Evolutionary conservation across 1,140 invertebrate species (phyloP), one percentile per base, ranked within the genome.

Genomic region (Augochlora pura): DNA sequence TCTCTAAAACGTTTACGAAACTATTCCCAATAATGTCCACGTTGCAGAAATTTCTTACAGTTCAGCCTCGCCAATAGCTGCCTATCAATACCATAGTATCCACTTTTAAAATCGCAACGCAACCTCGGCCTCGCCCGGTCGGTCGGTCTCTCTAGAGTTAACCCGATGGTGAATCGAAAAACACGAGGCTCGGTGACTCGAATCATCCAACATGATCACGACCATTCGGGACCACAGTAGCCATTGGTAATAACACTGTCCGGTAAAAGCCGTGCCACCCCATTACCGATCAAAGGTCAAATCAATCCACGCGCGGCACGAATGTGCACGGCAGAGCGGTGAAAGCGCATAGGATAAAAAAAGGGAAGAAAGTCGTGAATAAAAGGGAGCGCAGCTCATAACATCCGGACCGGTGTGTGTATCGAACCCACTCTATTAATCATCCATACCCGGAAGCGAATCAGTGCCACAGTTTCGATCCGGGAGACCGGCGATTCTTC

Each of bases 231-330:
- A n/a, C 14, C 16, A 21, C 16, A 25, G 32, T 9, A 38, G 9
- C 54, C 39, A 42, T 8, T n/a, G 10, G 25, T 27, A 49, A 77
- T 62, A 77, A 70, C 59, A 32, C 27, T 6, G 14, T 1, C 38
- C 9, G 16, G 14, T 38, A 63, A 52, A 46, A 68, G 57, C 68
- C 54, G 60, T 60, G 60, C 68, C 69, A 32, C 46, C 76, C 76
- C 68, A 72, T 78, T 78, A 78, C 76, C 76, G 18, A 57, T 78
- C 63, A 71, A 67, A 74, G 77, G 60, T 80, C 64, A 57, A 64
- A 78, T 63, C 68, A 62, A 63, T 77, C 67, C 62, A 5, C 49
- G 21, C 18, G 27, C n/a, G 12, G 39, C 18, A 59, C 7, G 52
- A 49, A 49, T 14, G 49, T 52, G 12, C 42, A 46, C 16, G 16